Evolutionary conservation across 2,113 vertebrate genomes (phyloP).

Genomic region (Neolamprologus variostigma): DNA sequence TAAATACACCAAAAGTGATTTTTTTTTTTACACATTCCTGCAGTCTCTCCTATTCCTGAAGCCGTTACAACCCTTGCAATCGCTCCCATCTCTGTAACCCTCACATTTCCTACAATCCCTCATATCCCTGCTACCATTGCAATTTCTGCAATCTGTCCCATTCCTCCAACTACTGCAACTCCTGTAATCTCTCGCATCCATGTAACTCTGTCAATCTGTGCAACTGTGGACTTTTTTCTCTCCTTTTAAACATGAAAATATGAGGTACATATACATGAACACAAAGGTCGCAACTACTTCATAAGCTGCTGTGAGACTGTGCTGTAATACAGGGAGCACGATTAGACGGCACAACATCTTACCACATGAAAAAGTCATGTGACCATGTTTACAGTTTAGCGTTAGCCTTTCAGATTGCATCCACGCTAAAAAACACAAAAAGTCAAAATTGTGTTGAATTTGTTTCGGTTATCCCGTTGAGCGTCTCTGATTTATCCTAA

Average conservation of each 20-base stretch:
- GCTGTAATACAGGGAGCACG: not conserved
- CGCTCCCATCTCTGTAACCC: not conserved
- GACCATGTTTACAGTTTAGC: not conserved
- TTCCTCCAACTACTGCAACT: not conserved
- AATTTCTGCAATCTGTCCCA: not conserved
- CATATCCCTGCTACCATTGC: not conserved
- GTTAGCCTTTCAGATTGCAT: not conserved
- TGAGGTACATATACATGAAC: not conserved
- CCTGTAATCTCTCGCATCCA: not conserved
- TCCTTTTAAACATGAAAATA: not conserved
- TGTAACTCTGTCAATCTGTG: not conserved
- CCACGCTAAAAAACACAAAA: not conserved
- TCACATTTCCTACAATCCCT: not conserved
- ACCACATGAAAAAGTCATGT: not conserved
- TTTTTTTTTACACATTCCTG: not conserved
- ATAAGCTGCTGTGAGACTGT: not conserved
- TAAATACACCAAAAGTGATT: not conserved
- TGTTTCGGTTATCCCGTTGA: not conserved
- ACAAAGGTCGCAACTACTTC: not conserved
- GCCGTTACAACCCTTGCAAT: not conserved
- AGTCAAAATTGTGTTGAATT: not conserved
- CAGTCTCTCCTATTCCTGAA: not conserved
- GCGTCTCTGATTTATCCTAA: not conserved
- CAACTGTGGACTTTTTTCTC: not conserved
- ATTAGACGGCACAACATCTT: not conserved